Conservation (phyloP, 2,888 invertebrate species). For the Rotaria magnacalcarata region DNA sequence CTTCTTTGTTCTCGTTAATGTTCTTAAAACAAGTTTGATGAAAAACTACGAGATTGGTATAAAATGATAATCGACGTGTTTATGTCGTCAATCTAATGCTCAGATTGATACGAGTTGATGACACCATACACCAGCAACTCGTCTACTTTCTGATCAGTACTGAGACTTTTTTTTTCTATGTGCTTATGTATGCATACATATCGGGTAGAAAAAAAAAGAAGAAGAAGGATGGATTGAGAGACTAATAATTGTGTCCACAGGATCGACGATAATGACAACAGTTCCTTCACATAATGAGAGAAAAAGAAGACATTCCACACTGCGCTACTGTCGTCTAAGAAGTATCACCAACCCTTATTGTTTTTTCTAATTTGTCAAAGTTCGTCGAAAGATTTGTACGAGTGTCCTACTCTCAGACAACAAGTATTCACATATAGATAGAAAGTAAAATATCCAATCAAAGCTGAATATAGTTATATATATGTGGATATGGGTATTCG, state of each 20-base stretch:
- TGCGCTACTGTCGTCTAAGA: background rate
- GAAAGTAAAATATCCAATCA: background rate
- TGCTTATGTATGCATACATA: background rate
- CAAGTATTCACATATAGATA: background rate
- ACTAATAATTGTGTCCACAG: background rate
- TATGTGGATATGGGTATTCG: too few relatives aligned
- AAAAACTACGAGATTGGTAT: background rate
- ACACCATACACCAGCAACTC: background rate
- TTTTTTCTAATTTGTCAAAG: background rate
- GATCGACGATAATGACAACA: background rate
- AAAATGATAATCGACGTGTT: background rate
- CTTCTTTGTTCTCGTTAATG: background rate
- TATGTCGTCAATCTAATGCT: background rate
- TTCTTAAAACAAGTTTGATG: background rate
- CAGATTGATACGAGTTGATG: background rate
- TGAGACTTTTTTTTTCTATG: background rate
- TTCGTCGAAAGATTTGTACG: background rate
- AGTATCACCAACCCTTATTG: background rate
- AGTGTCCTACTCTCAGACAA: background rate
- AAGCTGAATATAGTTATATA: background rate
- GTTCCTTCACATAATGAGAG: background rate
- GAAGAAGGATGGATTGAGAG: background rate
- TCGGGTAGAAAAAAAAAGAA: background rate
- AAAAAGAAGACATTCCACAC: background rate
- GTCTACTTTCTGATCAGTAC: background rate